Evolutionary conservation across 2,797 vertebrate species (phyloP).

Genomic region (Craterocephalus amniculus): DNA sequence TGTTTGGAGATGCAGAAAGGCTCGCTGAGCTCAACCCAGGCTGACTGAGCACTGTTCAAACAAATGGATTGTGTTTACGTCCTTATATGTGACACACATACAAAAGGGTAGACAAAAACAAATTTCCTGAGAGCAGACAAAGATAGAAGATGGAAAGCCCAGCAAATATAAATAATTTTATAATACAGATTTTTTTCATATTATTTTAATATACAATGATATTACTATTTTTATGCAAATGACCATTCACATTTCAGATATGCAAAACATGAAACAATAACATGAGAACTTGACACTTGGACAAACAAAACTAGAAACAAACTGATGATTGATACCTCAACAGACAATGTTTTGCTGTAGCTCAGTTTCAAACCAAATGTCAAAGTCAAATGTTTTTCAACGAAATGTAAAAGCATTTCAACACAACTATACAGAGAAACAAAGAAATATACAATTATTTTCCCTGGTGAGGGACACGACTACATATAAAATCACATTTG

Average conservation of each 20-base stretch:
- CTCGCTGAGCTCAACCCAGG: too few relatives aligned
- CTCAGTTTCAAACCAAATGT: not conserved
- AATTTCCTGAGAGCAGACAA: not conserved
- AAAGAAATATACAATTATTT: too few relatives aligned
- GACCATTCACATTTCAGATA: too few relatives aligned
- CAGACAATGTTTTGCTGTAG: not conserved
- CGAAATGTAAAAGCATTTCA: not conserved
- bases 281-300: not conserved
- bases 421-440: not conserved
- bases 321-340: not conserved
- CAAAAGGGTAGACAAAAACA: not conserved
- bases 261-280: too few relatives aligned
- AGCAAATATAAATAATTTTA: not conserved
- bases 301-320: not conserved
- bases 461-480: too few relatives aligned
- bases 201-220: too few relatives aligned
- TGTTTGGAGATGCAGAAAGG: constrained; percentile 24
- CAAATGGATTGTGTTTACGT: constrained; percentile 24
- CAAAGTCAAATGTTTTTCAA: not conserved
- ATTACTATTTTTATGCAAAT: too few relatives aligned
- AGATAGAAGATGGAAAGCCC: not conserved
- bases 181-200: not conserved
- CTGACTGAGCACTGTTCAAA: not conserved
- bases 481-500: not conserved
- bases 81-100: constrained; percentile 2